Evolutionary conservation across 2,888 invertebrate genomes (phyloP).

Genomic region (Tetramorium bicarinatum): DNA sequence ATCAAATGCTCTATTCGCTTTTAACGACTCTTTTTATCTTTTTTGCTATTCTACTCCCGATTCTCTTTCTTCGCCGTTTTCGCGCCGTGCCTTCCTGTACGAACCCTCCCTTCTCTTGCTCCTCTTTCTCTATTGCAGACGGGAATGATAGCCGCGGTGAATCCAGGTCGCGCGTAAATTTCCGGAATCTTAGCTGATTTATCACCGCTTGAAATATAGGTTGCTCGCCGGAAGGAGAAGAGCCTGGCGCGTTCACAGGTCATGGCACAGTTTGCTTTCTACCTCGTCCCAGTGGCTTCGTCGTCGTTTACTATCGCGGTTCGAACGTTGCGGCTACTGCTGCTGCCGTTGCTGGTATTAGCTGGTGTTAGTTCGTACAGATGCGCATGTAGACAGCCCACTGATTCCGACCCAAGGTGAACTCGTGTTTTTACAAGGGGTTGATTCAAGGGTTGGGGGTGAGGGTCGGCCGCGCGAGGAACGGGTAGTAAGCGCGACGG

Average conservation of each 20-base stretch:
- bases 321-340: conserved; percentile 7
- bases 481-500: conserved; percentile 62
- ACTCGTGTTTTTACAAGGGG: conserved; percentile 78
- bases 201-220: conserved; percentile 80
- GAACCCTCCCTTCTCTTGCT: conserved; percentile 48
- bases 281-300: conserved; percentile 39
- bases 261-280: conserved; percentile 74
- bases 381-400: conserved; percentile 24
- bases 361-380: conserved; percentile 43
- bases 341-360: conserved; percentile 41
- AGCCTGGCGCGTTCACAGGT: conserved; percentile 67
- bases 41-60: conserved; percentile 50
- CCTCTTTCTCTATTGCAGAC: conserved; percentile 46
- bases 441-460: conserved; percentile 60
- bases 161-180: conserved; percentile 84
- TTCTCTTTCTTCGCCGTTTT: conserved; percentile 35
- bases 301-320: conserved; percentile 23
- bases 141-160: conserved; percentile 77
- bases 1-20: conserved; percentile 71
- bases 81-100: conserved; percentile 40
- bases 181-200: conserved; percentile 83
- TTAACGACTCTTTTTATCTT: conserved; percentile 59
- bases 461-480: conserved; percentile 52
- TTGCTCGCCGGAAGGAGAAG: conserved; percentile 78
- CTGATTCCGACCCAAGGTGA: conserved; percentile 64